Evolutionary conservation across 2,113 vertebrate genomes (phyloP), one percentile per base, ranked within the genome.

Genomic region (Potamarius usumacintae): DNA sequence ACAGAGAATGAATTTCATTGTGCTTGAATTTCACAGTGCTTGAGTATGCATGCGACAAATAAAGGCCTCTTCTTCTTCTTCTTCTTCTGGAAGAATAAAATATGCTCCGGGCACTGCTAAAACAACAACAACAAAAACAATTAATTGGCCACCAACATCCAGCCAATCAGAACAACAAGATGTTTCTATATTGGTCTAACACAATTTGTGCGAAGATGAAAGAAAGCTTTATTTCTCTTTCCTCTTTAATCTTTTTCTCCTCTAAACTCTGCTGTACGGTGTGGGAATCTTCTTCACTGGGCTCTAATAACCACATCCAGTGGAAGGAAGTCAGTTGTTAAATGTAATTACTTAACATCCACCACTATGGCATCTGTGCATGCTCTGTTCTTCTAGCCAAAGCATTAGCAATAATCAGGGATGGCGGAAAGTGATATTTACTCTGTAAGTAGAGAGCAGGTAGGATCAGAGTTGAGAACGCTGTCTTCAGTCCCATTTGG

Each of bases 281-380:
- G 58, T 34, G 63, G 50, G 78, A 81, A 83, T 78, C 72, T 25
- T 78, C 79, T 53, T 67, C 65, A 22, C 4, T 65, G 42, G 80
- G 52, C 62, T 58, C 69, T 42, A 82, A 42, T 58, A 83, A 53
- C 58, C 52, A 22, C 22, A 53, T 79, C 50, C 62, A 82, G 69
- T 86, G 71, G 55, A 77, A 83, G 88, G 58, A 86, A 78, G 60
- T 83, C 15, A 62, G 83, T 89, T 86, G 53, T 89, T 86, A 84
- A 48, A 86, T 83, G 57, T 84, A 85, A 89, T 89, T 86, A 86
- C 52, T 53, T 60, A 87, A 89, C 63, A 80, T 80, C 84, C 57
- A 77, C 60, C 50, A 57, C 82, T 48, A 88, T 79, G 74, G 78
- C 77, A 85, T 82, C 27, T 63, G 87, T 63, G 60, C 74, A 55